Base-by-base conservation (phyloP, 2,113 vertebrate species). In the Cynopterus brachyotis region DNA sequence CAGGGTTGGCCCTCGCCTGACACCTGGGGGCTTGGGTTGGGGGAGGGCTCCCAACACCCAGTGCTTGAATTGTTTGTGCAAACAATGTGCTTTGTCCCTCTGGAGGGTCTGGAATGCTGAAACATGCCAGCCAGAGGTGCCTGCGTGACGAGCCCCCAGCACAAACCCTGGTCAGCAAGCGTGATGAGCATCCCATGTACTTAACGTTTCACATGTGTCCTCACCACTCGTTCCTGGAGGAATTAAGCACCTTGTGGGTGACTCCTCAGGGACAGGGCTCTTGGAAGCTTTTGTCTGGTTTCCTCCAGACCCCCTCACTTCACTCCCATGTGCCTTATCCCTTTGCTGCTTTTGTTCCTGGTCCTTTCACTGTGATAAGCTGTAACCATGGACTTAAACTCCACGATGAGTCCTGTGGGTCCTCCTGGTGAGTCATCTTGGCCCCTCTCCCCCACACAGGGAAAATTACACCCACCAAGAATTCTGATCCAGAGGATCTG, bases 391-490 rank as follows among this genome's bases (percentile, higher is more conserved):
- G 11, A n/a, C 11, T 1, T 0, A 50, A 3, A 30, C 55, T 5
- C 0, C 7, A 6, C 1, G 20, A 32, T 4, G 45, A 12, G 50
- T 60, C 72, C 69, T 78, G 12, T 0, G 35, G 30, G 30, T 20
- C 30, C 24, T 80, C 47, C 53, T 13, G 15, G 5, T 11, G 50
- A 50, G 15, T 50, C 50, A 50, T 50, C 50, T 50, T 16, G 15
- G 15, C 50, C 15, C 50, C 50, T 15, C 50, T 17, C 50, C 50
- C 15, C 50, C 50, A 28, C 37, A 22, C 26, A 4, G 50, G 20
- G 9, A 47, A 16, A 5, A 1, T 50, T 1, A 35, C 53, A 5
- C 9, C 35, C 1, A 5, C 4, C 5, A 0, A 8, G 17, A 62
- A 13, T 45, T n/a, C 42, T 37, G 80, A 45, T 19, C 59, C 64